Percentiles rank a stretch among this genome's conserved stretches.
phyloP scores from a whole-genome alignment of 2,113 vertebrate genomes.

The Sula dactylatra region DNA sequence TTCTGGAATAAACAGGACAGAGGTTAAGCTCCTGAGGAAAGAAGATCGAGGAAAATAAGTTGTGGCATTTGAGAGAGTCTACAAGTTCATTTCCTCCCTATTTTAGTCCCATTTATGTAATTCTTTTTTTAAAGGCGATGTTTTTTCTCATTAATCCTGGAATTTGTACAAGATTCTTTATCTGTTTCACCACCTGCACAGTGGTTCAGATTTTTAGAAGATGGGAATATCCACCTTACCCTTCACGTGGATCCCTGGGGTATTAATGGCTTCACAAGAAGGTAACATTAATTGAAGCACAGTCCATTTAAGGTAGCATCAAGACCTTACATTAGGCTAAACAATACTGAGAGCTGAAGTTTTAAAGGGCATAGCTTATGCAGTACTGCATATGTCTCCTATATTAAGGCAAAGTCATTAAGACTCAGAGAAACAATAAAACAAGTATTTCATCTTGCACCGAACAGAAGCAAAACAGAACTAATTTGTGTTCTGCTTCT shows the following conservation, averaged over 20 bases:
- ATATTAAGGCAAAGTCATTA: not conserved
- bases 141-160: not conserved
- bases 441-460: not conserved
- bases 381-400: not conserved
- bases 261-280: not conserved
- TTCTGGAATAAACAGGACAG: not conserved
- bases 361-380: not conserved
- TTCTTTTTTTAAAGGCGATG: not conserved
- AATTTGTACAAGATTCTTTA: not conserved
- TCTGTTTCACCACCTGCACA: not conserved
- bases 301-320: not conserved
- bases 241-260: not conserved
- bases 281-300: not conserved
- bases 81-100: not conserved
- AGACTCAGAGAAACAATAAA: not conserved
- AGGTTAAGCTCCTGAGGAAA: slow-evolving; percentile 15
- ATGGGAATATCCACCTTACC: not conserved
- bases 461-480: not conserved
- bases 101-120: not conserved
- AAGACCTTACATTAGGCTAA: not conserved
- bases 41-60: slow-evolving; percentile 21
- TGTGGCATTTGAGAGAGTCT: not conserved
- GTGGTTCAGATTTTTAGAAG: not conserved
- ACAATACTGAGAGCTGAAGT: not conserved
- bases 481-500: not conserved